Evolutionary conservation across 53 echinoderm and acorn worm species (phyloP).

Genomic region (Arbacia lixula): DNA sequence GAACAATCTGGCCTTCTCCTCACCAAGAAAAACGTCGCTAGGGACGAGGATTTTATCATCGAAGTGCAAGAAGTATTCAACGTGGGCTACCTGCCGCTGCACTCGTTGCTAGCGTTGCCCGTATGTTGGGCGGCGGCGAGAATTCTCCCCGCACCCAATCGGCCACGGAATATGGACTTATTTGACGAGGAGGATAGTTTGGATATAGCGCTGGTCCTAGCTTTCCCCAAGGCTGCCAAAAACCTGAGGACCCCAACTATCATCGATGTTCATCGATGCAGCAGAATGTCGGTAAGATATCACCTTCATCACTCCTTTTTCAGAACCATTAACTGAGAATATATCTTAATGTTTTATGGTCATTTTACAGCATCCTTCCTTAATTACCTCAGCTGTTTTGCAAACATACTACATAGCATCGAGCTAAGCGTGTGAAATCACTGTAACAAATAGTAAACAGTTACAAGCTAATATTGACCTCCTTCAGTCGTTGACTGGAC

Average conservation of each 20-base stretch:
- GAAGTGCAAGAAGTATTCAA: constrained; percentile 91
- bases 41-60: constrained; percentile 82
- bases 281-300: constrained; percentile 85
- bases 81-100: constrained; percentile 81
- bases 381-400: no score
- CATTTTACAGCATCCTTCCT: no score
- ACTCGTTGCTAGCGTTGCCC: constrained; percentile 84
- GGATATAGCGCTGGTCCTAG: constrained; percentile 81
- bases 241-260: constrained; percentile 73
- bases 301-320: no score
- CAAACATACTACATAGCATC: no score
- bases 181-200: constrained; percentile 80
- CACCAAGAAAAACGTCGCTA: constrained; percentile 89
- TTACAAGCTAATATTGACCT: no score
- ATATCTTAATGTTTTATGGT: no score
- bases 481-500: no score
- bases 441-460: no score
- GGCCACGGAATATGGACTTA: constrained; percentile 79
- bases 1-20: constrained; percentile 84
- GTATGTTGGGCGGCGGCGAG: constrained; percentile 89
- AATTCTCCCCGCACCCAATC: constrained; percentile 70
- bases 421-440: no score
- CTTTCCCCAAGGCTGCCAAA: constrained; percentile 83
- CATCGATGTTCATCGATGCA: constrained; percentile 83
- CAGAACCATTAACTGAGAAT: neutral